A percentile compares a stretch with the other conserved stretches of the same genome.
phyloP scores from a whole-genome alignment of 2,888 invertebrate genomes.

The Microctonus brassicae region DNA sequence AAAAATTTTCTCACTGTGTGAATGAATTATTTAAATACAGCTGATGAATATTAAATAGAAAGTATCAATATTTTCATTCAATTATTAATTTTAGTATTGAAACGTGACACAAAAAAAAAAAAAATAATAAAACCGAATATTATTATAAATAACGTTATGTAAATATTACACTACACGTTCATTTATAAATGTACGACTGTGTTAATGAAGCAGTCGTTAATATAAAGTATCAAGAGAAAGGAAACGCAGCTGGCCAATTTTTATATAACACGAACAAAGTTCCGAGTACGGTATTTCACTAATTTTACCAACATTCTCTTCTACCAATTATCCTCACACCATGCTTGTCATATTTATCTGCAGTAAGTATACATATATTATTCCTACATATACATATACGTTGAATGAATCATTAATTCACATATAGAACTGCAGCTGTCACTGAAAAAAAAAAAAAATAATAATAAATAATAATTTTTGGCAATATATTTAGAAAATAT shows the following conservation, averaged over 20 bases:
- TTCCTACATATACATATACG: background rate
- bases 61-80: background rate
- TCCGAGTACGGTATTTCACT: conserved; percentile 36
- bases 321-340: background rate
- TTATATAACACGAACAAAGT: conserved; percentile 38
- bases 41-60: background rate
- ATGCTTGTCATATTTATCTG: background rate
- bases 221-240: background rate
- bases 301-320: conserved; percentile 27
- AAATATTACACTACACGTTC: too few relatives aligned
- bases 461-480: too few relatives aligned
- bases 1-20: too few relatives aligned
- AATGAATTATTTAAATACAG: background rate
- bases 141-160: too few relatives aligned
- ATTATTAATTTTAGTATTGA: background rate
- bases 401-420: background rate
- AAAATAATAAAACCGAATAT: too few relatives aligned
- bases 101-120: background rate
- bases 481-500: background rate
- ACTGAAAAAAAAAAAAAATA: background rate
- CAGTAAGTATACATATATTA: background rate
- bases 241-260: conserved; percentile 49
- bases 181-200: background rate
- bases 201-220: conserved; percentile 11
- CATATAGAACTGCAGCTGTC: conserved; percentile 10